phyloP scores from a whole-genome alignment of 2,113 vertebrate genomes.

The Gnathonemus echidnorhynchus region DNA sequence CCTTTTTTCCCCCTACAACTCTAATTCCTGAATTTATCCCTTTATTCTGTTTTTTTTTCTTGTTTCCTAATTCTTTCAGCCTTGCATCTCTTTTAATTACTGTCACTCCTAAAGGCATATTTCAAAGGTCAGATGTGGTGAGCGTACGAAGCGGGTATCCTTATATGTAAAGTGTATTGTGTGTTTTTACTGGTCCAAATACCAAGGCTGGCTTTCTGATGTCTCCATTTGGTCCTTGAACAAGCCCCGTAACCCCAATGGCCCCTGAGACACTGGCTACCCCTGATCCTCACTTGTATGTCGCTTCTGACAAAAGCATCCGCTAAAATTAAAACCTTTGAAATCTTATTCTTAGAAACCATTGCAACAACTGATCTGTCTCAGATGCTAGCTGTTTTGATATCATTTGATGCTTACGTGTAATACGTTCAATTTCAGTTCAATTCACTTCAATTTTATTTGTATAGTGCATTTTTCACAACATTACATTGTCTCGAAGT shows the following conservation, averaged over 20 bases:
- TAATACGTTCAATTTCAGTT: not conserved
- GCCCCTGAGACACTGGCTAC: not conserved
- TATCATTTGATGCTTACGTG: not conserved
- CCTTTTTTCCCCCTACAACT: slow-evolving; percentile 41
- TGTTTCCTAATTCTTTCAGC: not conserved
- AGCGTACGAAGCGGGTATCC: not conserved
- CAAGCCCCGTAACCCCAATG: not conserved
- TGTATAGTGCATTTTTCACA: no score
- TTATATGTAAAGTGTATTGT: not conserved
- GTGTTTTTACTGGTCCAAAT: not conserved
- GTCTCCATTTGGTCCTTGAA: not conserved
- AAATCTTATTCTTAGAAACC: not conserved
- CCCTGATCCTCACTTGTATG: not conserved
- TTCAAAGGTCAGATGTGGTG: not conserved
- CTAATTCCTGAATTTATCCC: not conserved
- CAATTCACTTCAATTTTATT: no score
- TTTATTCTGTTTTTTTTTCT: not conserved
- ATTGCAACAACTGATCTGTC: not conserved
- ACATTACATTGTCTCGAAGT: no score
- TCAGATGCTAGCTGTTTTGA: not conserved
- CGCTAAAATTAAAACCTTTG: not conserved
- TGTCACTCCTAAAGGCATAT: not conserved
- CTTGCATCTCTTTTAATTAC: not conserved
- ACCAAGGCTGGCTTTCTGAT: not conserved
- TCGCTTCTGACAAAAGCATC: not conserved